Evolutionary conservation across 2,888 invertebrate genomes (phyloP).

Genomic region (Tortrix viridana): DNA sequence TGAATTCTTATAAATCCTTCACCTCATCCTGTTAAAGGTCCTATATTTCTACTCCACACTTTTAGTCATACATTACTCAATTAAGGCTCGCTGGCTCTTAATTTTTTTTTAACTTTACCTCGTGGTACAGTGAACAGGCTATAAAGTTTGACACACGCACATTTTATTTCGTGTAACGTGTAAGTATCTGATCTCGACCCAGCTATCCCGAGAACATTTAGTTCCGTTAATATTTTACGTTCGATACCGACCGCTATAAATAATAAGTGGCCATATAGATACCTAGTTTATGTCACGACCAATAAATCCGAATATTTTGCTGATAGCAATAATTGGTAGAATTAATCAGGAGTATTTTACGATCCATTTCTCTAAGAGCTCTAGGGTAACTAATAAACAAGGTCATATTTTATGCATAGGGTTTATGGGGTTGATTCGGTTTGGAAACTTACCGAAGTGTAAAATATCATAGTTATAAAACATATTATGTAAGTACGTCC

Average conservation of each 20-base stretch:
- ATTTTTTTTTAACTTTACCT: too few species aligned
- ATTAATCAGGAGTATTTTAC: conserved; percentile 35
- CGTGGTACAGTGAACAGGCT: too few species aligned
- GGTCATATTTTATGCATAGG: conserved; percentile 24
- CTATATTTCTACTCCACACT: too few species aligned
- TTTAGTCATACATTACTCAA: too few species aligned
- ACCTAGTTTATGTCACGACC: conserved; percentile 24
- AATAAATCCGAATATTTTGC: conserved; percentile 38
- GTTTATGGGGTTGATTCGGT: background rate
- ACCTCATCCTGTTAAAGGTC: too few species aligned
- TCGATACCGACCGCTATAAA: conserved; percentile 19
- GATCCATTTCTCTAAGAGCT: conserved; percentile 35
- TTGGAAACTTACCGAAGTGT: background rate
- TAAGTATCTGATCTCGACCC: background rate
- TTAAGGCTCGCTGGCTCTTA: too few species aligned
- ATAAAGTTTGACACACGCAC: too few species aligned
- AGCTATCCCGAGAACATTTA: background rate
- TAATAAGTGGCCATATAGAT: conserved; percentile 34
- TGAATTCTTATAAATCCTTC: too few species aligned
- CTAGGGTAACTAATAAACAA: conserved; percentile 21
- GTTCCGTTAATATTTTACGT: conserved; percentile 3
- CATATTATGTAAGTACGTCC: too few species aligned
- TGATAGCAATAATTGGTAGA: conserved; percentile 34
- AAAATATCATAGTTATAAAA: background rate
- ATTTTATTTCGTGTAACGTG: too few species aligned